Conservation (phyloP, 1,140 invertebrate species). For the Drosophila pectinifera region DNA sequence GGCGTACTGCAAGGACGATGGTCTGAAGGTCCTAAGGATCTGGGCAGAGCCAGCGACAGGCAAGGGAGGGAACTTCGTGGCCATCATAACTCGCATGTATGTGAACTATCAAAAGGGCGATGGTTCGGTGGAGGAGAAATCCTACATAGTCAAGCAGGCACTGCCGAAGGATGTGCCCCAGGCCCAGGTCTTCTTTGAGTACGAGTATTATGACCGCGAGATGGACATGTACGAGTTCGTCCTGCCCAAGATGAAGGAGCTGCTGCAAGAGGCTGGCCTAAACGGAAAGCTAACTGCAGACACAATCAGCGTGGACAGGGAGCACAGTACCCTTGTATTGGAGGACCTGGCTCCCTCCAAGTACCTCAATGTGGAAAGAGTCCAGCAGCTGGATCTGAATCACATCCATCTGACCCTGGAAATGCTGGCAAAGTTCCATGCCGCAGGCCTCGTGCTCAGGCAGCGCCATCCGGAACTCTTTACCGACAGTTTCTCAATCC, state of each 20-base stretch:
- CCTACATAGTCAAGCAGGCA: constrained; percentile 56
- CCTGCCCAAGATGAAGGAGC: constrained; percentile 54
- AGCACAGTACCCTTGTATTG: constrained; percentile 66
- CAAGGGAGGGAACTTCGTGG: constrained; percentile 74
- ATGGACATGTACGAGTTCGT: constrained; percentile 73
- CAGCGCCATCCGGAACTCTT: constrained; percentile 42
- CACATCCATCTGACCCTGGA: constrained; percentile 85
- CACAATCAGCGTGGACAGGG: constrained; percentile 57
- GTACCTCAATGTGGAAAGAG: constrained; percentile 86
- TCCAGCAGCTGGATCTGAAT: constrained; percentile 85
- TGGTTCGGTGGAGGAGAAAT: constrained; percentile 13
- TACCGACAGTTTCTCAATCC: constrained; percentile 19
- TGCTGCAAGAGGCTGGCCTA: constrained; percentile 54
- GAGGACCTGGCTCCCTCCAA: constrained; percentile 86
- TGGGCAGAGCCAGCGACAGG: constrained; percentile 47
- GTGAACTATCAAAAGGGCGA: constrained; percentile 38
- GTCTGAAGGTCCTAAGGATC: constrained; percentile 46
- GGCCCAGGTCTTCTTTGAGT: constrained; percentile 46
- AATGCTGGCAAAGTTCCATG: constrained; percentile 86
- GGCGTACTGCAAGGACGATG: constrained; percentile 49
- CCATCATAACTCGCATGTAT: constrained; percentile 62
- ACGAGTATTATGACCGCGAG: constrained; percentile 52
- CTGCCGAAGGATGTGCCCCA: constrained; percentile 41
- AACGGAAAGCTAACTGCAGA: constrained; percentile 62
- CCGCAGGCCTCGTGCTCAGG: constrained; percentile 53